phyloP scores from a whole-genome alignment of 2,888 invertebrate species.

The Perithous albicinctus region DNA sequence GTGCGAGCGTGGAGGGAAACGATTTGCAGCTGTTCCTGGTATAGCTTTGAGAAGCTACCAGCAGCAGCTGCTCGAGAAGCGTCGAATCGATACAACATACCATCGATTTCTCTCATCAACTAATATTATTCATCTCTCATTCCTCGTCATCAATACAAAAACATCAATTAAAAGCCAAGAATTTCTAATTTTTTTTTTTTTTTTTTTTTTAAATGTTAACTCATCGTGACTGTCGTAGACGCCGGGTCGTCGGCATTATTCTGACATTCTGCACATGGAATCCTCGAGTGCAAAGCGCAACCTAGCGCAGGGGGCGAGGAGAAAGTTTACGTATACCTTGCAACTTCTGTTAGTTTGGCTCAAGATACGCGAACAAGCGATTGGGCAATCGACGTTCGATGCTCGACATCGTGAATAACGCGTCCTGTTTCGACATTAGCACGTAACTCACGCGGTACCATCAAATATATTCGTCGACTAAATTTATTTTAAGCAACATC shows the following conservation, averaged over 20 bases:
- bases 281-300: slow-evolving; percentile 37
- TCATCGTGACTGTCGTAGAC: slow-evolving; percentile 23
- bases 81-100: slow-evolving; percentile 26
- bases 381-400: slow-evolving; percentile 56
- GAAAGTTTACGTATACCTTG: slow-evolving; percentile 51
- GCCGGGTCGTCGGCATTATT: slow-evolving; percentile 60
- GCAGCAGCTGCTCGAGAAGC: slow-evolving; percentile 54
- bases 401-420: slow-evolving; percentile 34
- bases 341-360: slow-evolving; percentile 14
- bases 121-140: slow-evolving; percentile 2
- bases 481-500: slow-evolving; percentile 19
- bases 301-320: slow-evolving; percentile 44
- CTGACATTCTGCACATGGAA: slow-evolving; percentile 62
- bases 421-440: slow-evolving; percentile 38
- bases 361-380: slow-evolving; percentile 48
- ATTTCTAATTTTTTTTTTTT: no score
- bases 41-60: slow-evolving; percentile 40
- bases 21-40: slow-evolving; percentile 63
- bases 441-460: slow-evolving; percentile 13
- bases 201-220: slow-evolving; percentile 12
- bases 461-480: no score
- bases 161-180: background rate
- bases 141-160: background rate
- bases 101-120: slow-evolving; percentile 41
- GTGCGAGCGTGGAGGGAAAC: slow-evolving; percentile 45